These are phyloP conservation scores for Onthophagus sagittarius DNA, from an alignment of 2,888 invertebrate species.

Conservation along the genomic window DNA sequence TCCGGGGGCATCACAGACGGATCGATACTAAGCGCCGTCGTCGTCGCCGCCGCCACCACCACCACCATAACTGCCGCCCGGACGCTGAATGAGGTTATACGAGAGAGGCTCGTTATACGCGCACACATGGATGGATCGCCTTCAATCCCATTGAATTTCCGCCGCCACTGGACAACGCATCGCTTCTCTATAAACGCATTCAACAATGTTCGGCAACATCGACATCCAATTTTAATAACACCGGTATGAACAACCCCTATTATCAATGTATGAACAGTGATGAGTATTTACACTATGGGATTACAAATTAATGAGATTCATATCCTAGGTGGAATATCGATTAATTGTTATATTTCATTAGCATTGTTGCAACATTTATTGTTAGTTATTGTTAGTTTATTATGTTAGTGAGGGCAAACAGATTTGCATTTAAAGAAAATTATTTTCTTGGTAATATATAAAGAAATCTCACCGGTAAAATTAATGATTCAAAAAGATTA, in stretches of 20 bases:
- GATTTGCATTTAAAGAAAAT: too few relatives aligned
- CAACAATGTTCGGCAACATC: not conserved
- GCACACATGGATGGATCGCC: not conserved
- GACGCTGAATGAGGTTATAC: constrained; percentile 28
- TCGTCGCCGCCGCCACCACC: constrained; percentile 24
- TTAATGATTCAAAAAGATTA: too few relatives aligned
- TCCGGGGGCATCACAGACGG: constrained; percentile 25
- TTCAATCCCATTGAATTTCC: constrained; percentile 1
- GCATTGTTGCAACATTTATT: too few relatives aligned
- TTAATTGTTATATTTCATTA: too few relatives aligned
- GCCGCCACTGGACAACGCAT: not conserved
- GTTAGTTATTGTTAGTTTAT: too few relatives aligned
- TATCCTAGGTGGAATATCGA: too few relatives aligned
- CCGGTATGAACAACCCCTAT: not conserved
- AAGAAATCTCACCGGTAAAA: too few relatives aligned
- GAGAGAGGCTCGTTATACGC: not conserved
- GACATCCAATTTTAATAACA: not conserved
- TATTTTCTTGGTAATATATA: too few relatives aligned
- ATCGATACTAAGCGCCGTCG: constrained; percentile 25
- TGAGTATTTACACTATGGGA: too few relatives aligned
- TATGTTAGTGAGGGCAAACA: too few relatives aligned
- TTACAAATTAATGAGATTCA: too few relatives aligned
- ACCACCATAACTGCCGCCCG: constrained; percentile 18
- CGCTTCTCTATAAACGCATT: not conserved
- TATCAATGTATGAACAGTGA: too few relatives aligned